Base-by-base conservation (phyloP, 2,113 vertebrate genomes). In the Corvus moneduloides region DNA sequence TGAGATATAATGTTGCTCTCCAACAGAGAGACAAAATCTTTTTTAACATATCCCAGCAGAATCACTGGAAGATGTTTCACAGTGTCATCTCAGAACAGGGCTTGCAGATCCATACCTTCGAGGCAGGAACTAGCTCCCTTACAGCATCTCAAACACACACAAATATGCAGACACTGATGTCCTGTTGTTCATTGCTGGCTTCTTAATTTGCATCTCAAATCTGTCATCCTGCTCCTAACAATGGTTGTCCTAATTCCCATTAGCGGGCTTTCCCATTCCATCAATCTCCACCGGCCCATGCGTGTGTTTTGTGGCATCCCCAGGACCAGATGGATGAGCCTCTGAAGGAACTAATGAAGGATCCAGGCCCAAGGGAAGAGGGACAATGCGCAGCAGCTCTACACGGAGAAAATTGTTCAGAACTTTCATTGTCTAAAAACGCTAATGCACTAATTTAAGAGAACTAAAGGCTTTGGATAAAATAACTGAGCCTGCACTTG, bases 261-360 rank as follows among this genome's bases (percentile, higher is more conserved):
- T 64, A 96, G 62, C 76, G 63, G 87, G 12, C 76, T 79, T 94
- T 93, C 89, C 9, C 1, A 79, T 87, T 39, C 72, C 86, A 87
- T 89, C 87, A 10, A 37, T 95, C 87, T 91, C 90, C 89, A 73
- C 2, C 37, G 44, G 87, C 37, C 84, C 89, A 67, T 85, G 74
- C 85, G 13, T 3, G 77, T 76, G 78, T 39, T 93, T 51, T 84
- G 86, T 90, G 75, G 71, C 90, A 97, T 33, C 85, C 66, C 73
- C 66, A 91, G 62, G 6, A 87, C 28, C 74, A 93, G 95, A 97
- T 79, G 89, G 95, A 91, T 91, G 83, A 94, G 63, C 67, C 66
- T 91, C 72, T 79, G 90, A 96, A 97, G 87, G 82, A 94, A 93
- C 52, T 97, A 97, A 97, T 94, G 87, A 95, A 90, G 69, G 88